Base-by-base conservation (phyloP, 2,113 vertebrate species). In the Donacobius atricapilla region DNA sequence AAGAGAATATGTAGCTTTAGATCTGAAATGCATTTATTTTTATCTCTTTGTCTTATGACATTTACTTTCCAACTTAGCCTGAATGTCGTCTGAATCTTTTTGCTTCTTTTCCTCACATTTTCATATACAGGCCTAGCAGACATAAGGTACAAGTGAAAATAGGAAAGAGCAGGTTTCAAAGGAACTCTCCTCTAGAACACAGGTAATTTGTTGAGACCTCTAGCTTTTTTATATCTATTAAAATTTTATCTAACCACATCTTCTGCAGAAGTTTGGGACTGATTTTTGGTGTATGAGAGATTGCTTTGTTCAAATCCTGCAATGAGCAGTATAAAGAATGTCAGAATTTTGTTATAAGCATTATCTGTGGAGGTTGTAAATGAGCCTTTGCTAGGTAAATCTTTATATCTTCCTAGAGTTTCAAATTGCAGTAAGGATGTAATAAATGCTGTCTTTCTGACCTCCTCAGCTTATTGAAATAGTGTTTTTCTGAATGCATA, bases 21-120 rank as follows among this genome's bases (percentile, higher is more conserved):
- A 23, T 85, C 70, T 83, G 50, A 80, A 85, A 94, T 70, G 1
- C 40, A 86, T 90, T 95, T 91, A 83, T 91, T 90, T 95, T 93
- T 89, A 51, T 23, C 39, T 93, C 42, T 86, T 88, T 96, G 28
- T 89, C 78, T 95, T 89, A 75, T 6, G 9, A 45, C 53, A 66
- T 85, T 80, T 91, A 31, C 90, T 89, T 83, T 93, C 70, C 13
- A 57, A 10, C 42, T 76, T 87, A 76, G 33, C 48, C 75, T 63
- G 60, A 83, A 53, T 21, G 10, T 64, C 31, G 91, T 91, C 53
- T 79, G 45, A 82, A 56, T 53, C 15, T 58, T 87, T 93, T 81
- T 87, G n/a, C 47, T 64, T 72, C 24, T 76, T 87, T 80, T 85
- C 31, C 33, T 69, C n/a, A 30, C 39, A 11, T 77, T 80, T 91